Conservation (phyloP, 2,797 vertebrate species). For the Garrulus glandarius region DNA sequence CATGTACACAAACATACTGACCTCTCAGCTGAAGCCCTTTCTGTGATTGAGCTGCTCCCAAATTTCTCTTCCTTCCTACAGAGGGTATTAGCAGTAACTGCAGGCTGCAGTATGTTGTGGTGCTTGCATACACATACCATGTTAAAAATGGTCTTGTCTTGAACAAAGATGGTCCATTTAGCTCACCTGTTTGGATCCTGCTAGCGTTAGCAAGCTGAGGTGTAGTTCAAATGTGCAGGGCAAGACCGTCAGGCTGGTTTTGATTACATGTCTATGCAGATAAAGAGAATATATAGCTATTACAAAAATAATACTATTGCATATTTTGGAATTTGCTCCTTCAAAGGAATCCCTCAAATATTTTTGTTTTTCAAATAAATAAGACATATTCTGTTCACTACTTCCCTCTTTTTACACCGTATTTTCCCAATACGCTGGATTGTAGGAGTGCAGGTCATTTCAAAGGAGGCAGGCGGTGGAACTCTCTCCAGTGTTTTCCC, state of each 20-base stretch:
- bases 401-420: background rate
- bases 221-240: background rate
- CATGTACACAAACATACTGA: background rate
- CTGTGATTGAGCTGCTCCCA: background rate
- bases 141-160: background rate
- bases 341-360: background rate
- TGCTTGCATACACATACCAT: background rate
- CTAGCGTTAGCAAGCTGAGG: background rate
- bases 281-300: background rate
- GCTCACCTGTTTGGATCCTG: background rate
- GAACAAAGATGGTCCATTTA: background rate
- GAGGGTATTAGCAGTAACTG: background rate
- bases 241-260: background rate
- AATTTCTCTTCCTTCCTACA: background rate
- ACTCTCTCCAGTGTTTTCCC: constrained; percentile 54
- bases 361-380: background rate
- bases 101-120: background rate
- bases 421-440: background rate
- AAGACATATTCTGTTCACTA: background rate
- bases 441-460: constrained; percentile 76
- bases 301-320: background rate
- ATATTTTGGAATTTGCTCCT: background rate
- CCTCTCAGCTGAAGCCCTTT: background rate
- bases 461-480: constrained; percentile 67
- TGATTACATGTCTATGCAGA: background rate